Base-by-base conservation (phyloP, 2,113 vertebrate species). In the Chloropsis hardwickii region DNA sequence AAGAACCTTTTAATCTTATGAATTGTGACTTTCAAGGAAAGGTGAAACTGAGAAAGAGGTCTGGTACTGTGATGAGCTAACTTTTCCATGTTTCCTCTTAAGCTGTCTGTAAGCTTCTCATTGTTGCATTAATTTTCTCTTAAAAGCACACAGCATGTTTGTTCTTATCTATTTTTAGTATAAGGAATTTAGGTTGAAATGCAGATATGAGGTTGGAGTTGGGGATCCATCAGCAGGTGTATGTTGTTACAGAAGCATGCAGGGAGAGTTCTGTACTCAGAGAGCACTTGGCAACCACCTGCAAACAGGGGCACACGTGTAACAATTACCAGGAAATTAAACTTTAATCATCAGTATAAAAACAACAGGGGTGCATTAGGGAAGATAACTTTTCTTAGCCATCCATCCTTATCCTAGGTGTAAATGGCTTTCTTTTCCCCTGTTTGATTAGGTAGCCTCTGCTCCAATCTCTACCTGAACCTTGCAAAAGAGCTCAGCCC, bases 1-100 rank as follows among this genome's bases (percentile, higher is more conserved):
- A 66, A 93, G 72, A 71, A 57, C 58, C 40, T 60, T 71, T 83
- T 91, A 57, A 67, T 79, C 2, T 2, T 62, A 42, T 64, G 39
- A 92, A 70, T 62, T 92, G 66, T 80, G 64, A 92, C 56, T 93
- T 88, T 53, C n/a, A 90, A 61, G 31, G 48, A 77, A 87, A 92
- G 58, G 66, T 82, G 58, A 81, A 94, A 67, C 17, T 27, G 66
- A 85, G 74, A 84, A 81, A 74, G 27, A 58, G 58, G 21, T 39
- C 62, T 91, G 67, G 25, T 65, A 31, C 47, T 27, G 6, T 39
- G 73, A 76, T 45, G 40, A 81, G 33, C 16, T 57, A 80, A 61
- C 27, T 91, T 87, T 69, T 57, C 66, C 50, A 33, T n/a, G 4
- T 64, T 82, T 76, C 35, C 29, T 21, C 14, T 81, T 79, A 35